Conservation (phyloP, 2,797 vertebrate genomes). For the Tokudaia tokunoshimensis region DNA sequence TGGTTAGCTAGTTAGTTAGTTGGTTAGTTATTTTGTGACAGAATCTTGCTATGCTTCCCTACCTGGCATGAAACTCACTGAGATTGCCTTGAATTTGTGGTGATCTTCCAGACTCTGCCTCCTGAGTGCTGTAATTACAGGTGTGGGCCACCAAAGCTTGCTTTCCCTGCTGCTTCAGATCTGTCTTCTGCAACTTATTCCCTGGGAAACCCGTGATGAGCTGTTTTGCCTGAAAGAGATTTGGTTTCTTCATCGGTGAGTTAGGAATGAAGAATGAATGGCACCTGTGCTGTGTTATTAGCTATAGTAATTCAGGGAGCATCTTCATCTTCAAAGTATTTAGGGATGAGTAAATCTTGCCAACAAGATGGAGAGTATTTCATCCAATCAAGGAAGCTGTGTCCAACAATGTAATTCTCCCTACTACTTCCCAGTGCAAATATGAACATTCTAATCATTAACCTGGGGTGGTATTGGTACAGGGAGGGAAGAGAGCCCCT, state of each 20-base stretch:
- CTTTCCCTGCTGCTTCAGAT: background rate
- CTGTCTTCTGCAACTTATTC: background rate
- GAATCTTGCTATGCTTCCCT: background rate
- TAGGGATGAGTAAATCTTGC: background rate
- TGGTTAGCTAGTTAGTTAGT: background rate
- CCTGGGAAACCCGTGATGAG: background rate
- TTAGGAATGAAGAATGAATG: background rate
- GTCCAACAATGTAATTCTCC: background rate
- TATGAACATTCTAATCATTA: background rate
- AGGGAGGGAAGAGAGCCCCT: background rate
- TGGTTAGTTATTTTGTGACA: background rate
- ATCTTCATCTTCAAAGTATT: background rate
- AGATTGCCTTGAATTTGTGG: background rate
- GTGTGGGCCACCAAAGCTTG: background rate
- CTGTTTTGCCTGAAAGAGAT: background rate
- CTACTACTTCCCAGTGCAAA: background rate
- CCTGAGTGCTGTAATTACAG: background rate
- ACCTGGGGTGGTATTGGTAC: background rate
- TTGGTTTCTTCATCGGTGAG: background rate
- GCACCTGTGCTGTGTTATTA: background rate
- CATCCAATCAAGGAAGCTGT: background rate
- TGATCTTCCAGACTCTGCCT: background rate
- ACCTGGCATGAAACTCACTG: background rate
- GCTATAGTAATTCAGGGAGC: background rate
- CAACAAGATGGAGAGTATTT: background rate